Evolutionary conservation across 2,113 vertebrate species (phyloP).

Genomic region (Leucopsar rothschildi): DNA sequence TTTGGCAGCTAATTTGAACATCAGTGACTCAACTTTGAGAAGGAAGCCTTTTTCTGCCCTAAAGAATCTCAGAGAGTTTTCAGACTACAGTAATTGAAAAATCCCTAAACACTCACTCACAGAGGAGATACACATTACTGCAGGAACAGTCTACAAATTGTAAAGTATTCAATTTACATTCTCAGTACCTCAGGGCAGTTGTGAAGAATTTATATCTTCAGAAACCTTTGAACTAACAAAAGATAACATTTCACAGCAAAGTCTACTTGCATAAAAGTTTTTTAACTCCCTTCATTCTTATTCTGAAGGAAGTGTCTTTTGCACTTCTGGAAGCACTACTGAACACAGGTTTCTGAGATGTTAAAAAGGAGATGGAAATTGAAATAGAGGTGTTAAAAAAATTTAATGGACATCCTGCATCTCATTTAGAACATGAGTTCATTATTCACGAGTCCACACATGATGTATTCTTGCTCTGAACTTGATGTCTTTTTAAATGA

Average conservation of each 20-base stretch:
- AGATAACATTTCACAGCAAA: slow-evolving; percentile 81
- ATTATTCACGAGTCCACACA: slow-evolving; percentile 16
- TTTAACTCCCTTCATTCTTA: slow-evolving; percentile 70
- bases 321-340: not conserved
- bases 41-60: slow-evolving; percentile 78
- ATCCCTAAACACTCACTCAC: slow-evolving; percentile 82
- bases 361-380: slow-evolving; percentile 9
- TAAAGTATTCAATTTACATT: slow-evolving; percentile 85
- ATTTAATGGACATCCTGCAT: slow-evolving; percentile 13
- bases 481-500: slow-evolving; percentile 36
- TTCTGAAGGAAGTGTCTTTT: slow-evolving; percentile 46
- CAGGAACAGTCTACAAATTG: slow-evolving; percentile 80
- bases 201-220: slow-evolving; percentile 82
- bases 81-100: slow-evolving; percentile 83
- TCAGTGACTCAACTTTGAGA: slow-evolving; percentile 76
- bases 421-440: slow-evolving; percentile 26
- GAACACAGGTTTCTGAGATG: not conserved
- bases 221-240: slow-evolving; percentile 85
- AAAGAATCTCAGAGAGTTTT: slow-evolving; percentile 80
- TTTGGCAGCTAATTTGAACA: slow-evolving; percentile 84
- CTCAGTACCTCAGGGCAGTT: slow-evolving; percentile 78
- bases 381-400: slow-evolving; percentile 19
- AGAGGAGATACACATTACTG: slow-evolving; percentile 80
- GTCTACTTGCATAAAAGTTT: slow-evolving; percentile 76
- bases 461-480: slow-evolving; percentile 6